These are phyloP conservation scores for Cosmopolites sordidus DNA, from an alignment of 2,888 invertebrate species.

Conservation along the genomic window DNA sequence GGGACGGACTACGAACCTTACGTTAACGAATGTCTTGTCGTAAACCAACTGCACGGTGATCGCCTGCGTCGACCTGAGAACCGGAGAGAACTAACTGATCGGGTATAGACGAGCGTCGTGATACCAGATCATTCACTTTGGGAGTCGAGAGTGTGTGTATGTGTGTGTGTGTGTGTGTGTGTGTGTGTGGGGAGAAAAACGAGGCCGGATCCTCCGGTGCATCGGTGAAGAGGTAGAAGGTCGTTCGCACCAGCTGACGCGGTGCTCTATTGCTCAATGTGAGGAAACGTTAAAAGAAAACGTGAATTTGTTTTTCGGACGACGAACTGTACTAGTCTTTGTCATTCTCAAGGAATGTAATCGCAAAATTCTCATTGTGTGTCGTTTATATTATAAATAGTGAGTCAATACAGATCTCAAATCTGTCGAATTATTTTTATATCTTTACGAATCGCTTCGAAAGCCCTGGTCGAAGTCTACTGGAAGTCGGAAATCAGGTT, in stretches of 20 bases:
- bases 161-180: too few species aligned
- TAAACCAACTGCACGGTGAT: neutral
- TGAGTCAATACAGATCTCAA: too few species aligned
- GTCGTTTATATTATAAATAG: too few species aligned
- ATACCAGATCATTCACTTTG: constrained; percentile 38
- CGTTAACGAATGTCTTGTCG: neutral
- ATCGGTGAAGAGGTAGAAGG: neutral
- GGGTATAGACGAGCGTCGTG: constrained; percentile 26
- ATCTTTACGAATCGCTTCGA: too few species aligned
- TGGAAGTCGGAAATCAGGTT: too few species aligned
- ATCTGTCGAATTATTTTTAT: too few species aligned
- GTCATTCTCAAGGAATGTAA: too few species aligned
- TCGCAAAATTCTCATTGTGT: too few species aligned
- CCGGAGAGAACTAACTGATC: neutral
- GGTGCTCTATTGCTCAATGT: constrained; percentile 1
- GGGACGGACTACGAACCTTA: neutral
- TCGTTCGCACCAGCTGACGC: neutral
- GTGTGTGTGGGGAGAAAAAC: too few species aligned
- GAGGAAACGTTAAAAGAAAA: constrained; percentile 8
- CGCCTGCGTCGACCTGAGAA: neutral
- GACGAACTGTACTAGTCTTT: too few species aligned
- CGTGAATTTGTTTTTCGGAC: too few species aligned
- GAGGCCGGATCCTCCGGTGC: neutral
- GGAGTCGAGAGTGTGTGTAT: constrained; percentile 10
- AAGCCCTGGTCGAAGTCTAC: too few species aligned